Conservation (phyloP, 2,113 vertebrate genomes). For the Oreocharis arfaki region DNA sequence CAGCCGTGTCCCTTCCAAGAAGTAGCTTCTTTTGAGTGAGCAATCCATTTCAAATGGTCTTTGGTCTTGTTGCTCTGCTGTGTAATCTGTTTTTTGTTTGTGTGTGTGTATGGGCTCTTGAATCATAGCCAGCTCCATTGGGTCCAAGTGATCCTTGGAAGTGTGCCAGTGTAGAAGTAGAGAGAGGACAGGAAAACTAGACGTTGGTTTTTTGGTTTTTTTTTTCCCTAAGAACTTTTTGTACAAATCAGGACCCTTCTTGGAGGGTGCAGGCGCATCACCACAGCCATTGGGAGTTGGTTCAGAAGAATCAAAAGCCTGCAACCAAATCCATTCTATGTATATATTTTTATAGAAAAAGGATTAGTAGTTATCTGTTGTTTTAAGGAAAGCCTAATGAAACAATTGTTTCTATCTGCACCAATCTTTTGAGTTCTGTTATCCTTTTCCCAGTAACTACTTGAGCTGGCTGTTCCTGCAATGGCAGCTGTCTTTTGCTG, state of each 20-base stretch:
- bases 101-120: conserved; percentile 9
- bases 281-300: not conserved
- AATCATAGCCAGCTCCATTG: conserved; percentile 15
- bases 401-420: not conserved
- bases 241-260: not conserved
- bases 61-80: conserved; percentile 38
- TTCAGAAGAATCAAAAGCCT: not conserved
- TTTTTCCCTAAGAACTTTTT: not conserved
- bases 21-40: conserved; percentile 33
- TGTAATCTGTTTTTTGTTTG: conserved; percentile 50
- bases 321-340: not conserved
- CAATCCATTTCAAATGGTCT: conserved; percentile 55
- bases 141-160: conserved; percentile 34
- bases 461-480: not conserved
- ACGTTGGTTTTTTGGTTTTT: not conserved
- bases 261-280: not conserved
- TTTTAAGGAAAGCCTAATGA: not conserved
- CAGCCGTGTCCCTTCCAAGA: conserved; percentile 2
- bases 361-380: not conserved
- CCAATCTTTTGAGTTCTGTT: not conserved
- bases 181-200: not conserved
- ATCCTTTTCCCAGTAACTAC: no score
- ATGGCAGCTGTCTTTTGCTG: not conserved
- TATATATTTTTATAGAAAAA: not conserved
- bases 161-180: not conserved